Evolutionary conservation across 2,888 invertebrate genomes (phyloP).

Genomic region (Cotesia congregata): DNA sequence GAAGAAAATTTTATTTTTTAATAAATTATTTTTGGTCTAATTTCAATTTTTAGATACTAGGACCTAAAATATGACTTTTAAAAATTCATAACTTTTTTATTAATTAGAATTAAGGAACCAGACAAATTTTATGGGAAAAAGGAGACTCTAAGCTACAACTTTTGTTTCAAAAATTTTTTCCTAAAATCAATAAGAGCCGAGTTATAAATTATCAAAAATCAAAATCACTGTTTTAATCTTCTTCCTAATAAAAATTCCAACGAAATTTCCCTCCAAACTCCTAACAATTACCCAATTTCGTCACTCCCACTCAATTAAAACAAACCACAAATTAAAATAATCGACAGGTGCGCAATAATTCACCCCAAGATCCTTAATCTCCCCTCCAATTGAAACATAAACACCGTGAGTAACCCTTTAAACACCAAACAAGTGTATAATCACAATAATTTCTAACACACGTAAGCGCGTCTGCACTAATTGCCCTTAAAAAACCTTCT

Average conservation of each 20-base stretch:
- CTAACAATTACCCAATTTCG: background rate
- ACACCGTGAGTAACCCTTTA: background rate
- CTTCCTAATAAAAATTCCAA: no score
- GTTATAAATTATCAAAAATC: no score
- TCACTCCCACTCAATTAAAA: background rate
- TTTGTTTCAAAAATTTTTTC: no score
- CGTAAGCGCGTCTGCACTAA: conserved; percentile 27
- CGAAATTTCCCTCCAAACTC: background rate
- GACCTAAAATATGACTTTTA: background rate
- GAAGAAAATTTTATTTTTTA: background rate
- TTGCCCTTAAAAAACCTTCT: conserved; percentile 23
- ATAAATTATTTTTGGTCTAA: no score
- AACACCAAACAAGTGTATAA: background rate
- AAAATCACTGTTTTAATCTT: no score
- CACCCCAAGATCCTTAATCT: background rate
- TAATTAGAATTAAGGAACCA: background rate
- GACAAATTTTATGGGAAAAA: no score
- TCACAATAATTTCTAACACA: conserved; percentile 7
- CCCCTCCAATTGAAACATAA: background rate
- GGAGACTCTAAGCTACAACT: no score
- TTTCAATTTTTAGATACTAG: background rate
- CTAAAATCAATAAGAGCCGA: no score
- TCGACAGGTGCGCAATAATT: background rate
- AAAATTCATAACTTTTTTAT: background rate
- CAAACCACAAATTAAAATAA: background rate